Evolutionary conservation across 2,113 vertebrate genomes (phyloP).

Genomic region (Pelecanus crispus): DNA sequence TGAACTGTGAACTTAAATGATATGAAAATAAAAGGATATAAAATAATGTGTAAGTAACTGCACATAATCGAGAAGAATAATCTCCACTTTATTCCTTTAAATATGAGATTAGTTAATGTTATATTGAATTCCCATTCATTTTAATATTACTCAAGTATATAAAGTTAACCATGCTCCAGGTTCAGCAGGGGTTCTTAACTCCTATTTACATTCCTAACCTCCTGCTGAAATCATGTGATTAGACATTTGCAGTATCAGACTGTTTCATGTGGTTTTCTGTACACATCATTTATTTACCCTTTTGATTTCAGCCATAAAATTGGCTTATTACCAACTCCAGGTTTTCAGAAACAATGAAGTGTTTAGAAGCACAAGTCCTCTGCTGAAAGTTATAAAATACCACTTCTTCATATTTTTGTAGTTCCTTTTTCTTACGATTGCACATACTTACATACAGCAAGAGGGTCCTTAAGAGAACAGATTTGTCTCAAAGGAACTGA

Average conservation of each 20-base stretch:
- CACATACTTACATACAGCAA: background rate
- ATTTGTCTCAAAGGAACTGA: background rate
- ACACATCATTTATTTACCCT: background rate
- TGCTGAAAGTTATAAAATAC: background rate
- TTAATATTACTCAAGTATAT: background rate
- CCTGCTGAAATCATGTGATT: conserved; percentile 5
- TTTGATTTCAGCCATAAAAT: background rate
- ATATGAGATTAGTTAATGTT: background rate
- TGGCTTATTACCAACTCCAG: background rate
- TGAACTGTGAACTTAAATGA: background rate
- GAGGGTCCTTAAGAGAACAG: background rate
- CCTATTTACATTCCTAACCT: background rate
- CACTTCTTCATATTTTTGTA: background rate
- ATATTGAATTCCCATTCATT: background rate
- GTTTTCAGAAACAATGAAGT: background rate
- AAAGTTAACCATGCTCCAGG: background rate
- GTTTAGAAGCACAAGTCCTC: background rate
- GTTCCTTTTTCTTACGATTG: background rate
- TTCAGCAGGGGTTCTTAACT: conserved; percentile 2
- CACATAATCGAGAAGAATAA: background rate
- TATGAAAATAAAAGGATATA: background rate
- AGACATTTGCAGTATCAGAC: background rate
- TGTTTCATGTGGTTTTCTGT: background rate
- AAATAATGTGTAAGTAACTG: background rate
- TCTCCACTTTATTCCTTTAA: background rate